These are phyloP conservation scores for Dorcus hopei DNA, from an alignment of 2,888 invertebrate species.

Conservation along the genomic window DNA sequence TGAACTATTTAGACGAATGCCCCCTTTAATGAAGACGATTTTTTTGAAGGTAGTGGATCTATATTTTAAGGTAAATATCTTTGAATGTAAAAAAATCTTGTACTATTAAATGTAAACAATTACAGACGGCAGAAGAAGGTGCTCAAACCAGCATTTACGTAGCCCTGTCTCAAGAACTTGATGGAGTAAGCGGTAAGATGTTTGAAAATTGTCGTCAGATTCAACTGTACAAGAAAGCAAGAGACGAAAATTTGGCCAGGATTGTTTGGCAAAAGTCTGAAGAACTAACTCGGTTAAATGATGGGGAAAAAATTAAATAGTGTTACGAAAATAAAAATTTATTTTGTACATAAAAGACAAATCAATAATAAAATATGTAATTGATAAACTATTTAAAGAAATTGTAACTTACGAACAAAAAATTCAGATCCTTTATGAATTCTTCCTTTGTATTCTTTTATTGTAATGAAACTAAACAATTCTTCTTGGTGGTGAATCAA, in stretches of 20 bases:
- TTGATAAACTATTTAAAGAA: not conserved
- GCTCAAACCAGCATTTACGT: conserved; percentile 77
- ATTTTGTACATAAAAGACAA: not conserved
- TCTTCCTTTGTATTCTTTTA: too few species aligned
- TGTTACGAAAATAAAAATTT: too few species aligned
- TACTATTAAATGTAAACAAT: not conserved
- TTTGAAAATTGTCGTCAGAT: conserved; percentile 74
- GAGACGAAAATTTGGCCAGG: conserved; percentile 65
- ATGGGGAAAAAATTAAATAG: conserved; percentile 11
- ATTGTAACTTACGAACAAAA: too few species aligned
- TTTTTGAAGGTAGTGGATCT: not conserved
- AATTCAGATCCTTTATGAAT: too few species aligned
- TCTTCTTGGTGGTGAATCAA: conserved; percentile 8
- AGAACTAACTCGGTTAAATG: conserved; percentile 47
- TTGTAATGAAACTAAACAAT: too few species aligned
- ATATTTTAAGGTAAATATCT: conserved; percentile 11
- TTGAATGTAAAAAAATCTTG: not conserved
- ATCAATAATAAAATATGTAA: not conserved
- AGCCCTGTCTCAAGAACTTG: conserved; percentile 70
- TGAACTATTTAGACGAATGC: not conserved
- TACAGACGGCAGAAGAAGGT: conserved; percentile 73
- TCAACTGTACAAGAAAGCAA: conserved; percentile 55
- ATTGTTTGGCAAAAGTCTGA: conserved; percentile 83
- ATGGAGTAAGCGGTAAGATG: conserved; percentile 71
- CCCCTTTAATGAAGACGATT: not conserved